Conservation (phyloP, 1,140 invertebrate genomes). For the Episyrphus balteatus region DNA sequence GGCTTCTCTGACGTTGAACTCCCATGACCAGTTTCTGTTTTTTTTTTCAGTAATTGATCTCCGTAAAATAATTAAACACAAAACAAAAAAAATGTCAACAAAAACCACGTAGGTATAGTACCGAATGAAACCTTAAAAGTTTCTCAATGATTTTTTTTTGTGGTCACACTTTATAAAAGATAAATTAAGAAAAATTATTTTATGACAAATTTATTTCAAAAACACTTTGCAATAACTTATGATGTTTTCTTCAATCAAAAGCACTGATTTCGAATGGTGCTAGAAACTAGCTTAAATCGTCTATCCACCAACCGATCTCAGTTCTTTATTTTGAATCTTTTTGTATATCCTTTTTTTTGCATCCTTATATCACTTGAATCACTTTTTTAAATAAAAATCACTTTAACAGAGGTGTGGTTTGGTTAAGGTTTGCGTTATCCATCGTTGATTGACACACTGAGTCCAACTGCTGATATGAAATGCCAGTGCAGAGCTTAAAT, state of each 20-base stretch:
- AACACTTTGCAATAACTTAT: neutral
- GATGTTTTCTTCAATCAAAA: neutral
- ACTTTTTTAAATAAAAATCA: neutral
- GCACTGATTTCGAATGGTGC: constrained; percentile 8
- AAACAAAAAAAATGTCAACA: too few species aligned
- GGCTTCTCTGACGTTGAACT: too few species aligned
- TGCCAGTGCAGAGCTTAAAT: neutral
- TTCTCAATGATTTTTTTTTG: too few species aligned
- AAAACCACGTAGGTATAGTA: too few species aligned
- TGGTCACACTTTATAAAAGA: too few species aligned
- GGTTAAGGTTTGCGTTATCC: neutral
- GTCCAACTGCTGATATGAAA: neutral
- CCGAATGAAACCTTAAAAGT: too few species aligned
- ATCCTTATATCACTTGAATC: neutral
- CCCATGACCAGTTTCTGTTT: too few species aligned
- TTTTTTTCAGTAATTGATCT: too few species aligned
- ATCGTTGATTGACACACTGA: neutral
- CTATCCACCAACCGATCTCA: constrained; percentile 7
- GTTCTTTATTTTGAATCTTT: constrained; percentile 1
- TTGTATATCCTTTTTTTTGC: neutral
- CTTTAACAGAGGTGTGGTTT: neutral
- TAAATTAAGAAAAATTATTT: too few species aligned
- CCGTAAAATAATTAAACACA: too few species aligned
- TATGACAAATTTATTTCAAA: neutral
- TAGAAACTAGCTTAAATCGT: constrained; percentile 1